Evolutionary conservation across 2,113 vertebrate genomes (phyloP), one percentile per base, ranked within the genome.

Genomic region (Cephalophus harveyi): DNA sequence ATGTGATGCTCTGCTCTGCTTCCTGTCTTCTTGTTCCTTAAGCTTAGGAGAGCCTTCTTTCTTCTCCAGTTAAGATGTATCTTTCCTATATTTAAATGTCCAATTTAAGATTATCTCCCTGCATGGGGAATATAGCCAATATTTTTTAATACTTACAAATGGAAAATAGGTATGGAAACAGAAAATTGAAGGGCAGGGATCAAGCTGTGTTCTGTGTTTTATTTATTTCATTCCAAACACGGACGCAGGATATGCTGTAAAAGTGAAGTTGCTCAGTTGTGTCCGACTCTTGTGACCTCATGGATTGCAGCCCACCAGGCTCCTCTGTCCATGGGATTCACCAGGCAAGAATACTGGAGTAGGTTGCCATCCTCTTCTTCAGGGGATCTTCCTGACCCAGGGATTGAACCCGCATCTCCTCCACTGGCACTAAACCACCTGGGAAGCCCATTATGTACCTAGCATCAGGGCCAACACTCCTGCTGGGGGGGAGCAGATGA

Each of bases 11-110:
- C 5, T 60, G 50, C 59, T 93, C 27, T 19, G 17, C 54, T 76
- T 88, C 36, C 48, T 90, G 36, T 36, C 40, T 74, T 36, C 40
- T 62, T 71, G 9, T 78, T 94, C 25, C 40, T 43, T 28, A 55
- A 54, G 27, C 30, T 60, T 48, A 36, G 43, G 23, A 60, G 33
- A 30, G 17, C 1, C 36, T 95, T 71, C 40, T 59, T 71, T 46
- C 91, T 67, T 48, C 28, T 36, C 4, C 52, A 54, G 0, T 57
- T 48, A 91, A 59, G 27, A 25, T 62, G 50, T 74, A 64, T 95
- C 48, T 87, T 78, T 71, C 28, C 23, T 13, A 14, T 36, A 62
- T 87, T 97, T 96, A 83, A 95, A 74, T 62, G 27, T 67, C 46
- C 40, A 87, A 25, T 62, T 60, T 91, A 95, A 93, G 59, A 8